Percentiles rank a stretch among this genome's conserved stretches.
Evolutionary conservation across 2,888 invertebrate species (phyloP).

Genomic region (Synergus itoensis): DNA sequence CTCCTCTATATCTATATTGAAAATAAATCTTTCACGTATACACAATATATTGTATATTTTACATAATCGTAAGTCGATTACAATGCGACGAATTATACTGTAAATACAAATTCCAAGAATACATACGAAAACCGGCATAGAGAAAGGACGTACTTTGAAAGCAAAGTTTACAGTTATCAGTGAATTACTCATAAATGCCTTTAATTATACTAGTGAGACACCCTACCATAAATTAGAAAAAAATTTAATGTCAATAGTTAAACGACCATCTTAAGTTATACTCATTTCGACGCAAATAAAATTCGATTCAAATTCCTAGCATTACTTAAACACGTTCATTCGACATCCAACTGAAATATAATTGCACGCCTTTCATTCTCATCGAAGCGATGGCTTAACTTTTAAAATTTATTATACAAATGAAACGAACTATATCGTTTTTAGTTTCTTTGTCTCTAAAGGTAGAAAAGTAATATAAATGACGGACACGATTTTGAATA

Average conservation of each 20-base stretch:
- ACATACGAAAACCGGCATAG: constrained; percentile 41
- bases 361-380: constrained; percentile 29
- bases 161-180: not conserved
- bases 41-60: constrained; percentile 58
- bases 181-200: constrained; percentile 22
- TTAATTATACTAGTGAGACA: not conserved
- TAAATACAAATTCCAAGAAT: constrained; percentile 57
- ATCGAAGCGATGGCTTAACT: constrained; percentile 9
- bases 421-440: constrained; percentile 18
- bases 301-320: not conserved
- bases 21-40: constrained; percentile 31
- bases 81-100: constrained; percentile 59
- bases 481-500: not conserved
- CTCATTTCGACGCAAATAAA: not conserved
- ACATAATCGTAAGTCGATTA: constrained; percentile 59
- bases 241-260: not conserved
- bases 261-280: constrained; percentile 7
- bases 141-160: constrained; percentile 5
- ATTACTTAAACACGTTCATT: not conserved
- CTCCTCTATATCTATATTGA: constrained; percentile 7
- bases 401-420: constrained; percentile 34
- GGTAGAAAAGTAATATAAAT: constrained; percentile 34
- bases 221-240: constrained; percentile 2
- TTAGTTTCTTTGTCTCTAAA: constrained; percentile 6
- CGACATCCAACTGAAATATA: constrained; percentile 22